Conservation (phyloP, 2,113 vertebrate species). For the Bombycilla garrulus region DNA sequence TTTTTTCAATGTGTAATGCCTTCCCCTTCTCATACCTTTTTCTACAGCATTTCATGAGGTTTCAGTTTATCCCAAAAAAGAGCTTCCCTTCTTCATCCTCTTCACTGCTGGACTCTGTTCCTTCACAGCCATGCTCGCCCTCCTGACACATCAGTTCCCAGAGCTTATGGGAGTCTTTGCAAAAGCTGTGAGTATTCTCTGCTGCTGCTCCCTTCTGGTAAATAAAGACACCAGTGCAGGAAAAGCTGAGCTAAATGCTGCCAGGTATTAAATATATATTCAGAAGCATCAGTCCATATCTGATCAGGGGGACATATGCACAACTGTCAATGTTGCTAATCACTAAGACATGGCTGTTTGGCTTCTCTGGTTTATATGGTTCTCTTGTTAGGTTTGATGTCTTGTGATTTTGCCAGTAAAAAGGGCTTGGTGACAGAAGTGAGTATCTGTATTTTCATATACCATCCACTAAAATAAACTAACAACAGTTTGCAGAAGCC, state of each 20-base stretch:
- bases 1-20: background rate
- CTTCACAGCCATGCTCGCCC: conserved; percentile 98
- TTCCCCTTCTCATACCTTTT: background rate
- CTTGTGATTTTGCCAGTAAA: background rate
- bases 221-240: background rate
- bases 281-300: background rate
- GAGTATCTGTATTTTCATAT: background rate
- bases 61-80: conserved; percentile 98
- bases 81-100: conserved; percentile 98
- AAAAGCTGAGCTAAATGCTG: background rate
- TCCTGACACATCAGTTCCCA: conserved; percentile 98
- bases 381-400: background rate
- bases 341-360: background rate
- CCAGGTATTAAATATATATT: background rate
- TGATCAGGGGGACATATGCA: background rate
- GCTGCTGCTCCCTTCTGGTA: background rate
- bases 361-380: background rate
- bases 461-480: background rate
- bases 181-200: conserved; percentile 90
- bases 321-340: background rate
- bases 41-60: conserved; percentile 97
- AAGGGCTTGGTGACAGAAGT: background rate
- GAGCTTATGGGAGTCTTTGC: conserved; percentile 99
- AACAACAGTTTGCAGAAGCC: background rate
- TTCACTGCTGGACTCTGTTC: conserved; percentile 97